phyloP scores from a whole-genome alignment of 2,888 invertebrate species.

The Dyspetes luteomarginatus region DNA sequence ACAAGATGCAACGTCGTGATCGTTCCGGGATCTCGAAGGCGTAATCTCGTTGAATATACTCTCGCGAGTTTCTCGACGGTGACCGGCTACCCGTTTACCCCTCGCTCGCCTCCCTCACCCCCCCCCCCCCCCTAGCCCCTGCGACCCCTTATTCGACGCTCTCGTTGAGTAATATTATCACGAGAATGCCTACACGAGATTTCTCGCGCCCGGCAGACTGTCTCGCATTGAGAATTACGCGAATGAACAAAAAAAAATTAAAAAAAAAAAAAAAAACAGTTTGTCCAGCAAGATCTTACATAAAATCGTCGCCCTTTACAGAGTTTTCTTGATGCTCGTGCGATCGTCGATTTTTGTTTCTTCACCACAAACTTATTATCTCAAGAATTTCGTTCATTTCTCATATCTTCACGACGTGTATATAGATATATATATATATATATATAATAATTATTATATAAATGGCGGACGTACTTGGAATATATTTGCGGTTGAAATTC shows the following conservation, averaged over 20 bases:
- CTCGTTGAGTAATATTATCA: slow-evolving; percentile 47
- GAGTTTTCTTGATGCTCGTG: slow-evolving; percentile 22
- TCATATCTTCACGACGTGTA: background rate
- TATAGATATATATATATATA: too few species aligned
- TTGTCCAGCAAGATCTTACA: slow-evolving; percentile 44
- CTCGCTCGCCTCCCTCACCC: background rate
- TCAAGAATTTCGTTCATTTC: background rate
- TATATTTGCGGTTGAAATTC: slow-evolving; percentile 27
- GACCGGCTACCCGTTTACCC: slow-evolving; percentile 19
- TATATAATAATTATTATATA: too few species aligned
- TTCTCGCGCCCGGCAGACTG: slow-evolving; percentile 29
- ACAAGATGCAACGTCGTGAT: slow-evolving; percentile 19
- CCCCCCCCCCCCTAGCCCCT: background rate
- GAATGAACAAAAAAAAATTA: slow-evolving; percentile 25
- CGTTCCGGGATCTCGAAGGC: slow-evolving; percentile 48
- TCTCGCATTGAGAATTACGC: slow-evolving; percentile 10
- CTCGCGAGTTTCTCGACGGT: slow-evolving; percentile 7
- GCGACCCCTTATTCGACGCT: slow-evolving; percentile 2
- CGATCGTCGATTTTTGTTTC: background rate
- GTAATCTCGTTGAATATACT: slow-evolving; percentile 47
- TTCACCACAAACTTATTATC: background rate
- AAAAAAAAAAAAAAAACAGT: background rate
- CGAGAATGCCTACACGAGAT: slow-evolving; percentile 47
- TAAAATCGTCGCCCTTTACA: slow-evolving; percentile 43
- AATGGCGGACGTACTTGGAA: too few species aligned